Base-by-base conservation (phyloP, 1,140 invertebrate genomes). In the Sycophila sp. region DNA sequence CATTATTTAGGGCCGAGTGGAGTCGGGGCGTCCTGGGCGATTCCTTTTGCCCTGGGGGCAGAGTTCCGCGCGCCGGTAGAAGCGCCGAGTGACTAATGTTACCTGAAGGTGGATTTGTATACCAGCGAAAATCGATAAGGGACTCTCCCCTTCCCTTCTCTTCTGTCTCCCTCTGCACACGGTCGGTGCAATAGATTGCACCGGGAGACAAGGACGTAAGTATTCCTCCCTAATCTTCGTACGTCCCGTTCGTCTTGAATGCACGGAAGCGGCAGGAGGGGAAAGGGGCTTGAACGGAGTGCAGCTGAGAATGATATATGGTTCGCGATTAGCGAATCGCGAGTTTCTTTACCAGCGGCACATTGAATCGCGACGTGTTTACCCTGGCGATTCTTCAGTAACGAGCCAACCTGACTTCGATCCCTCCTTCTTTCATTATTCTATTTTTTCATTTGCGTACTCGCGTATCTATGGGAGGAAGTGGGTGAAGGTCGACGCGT, bases 91-190 rank as follows among this genome's bases (percentile, higher is more conserved):
- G 80, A 81, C 77, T 80, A 80, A 81, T 80, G 76, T 76, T 79
- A 75, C 75, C 74, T 72, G 67, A 74, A 78, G 72, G 70, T 76
- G 75, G 75, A 82, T 83, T 83, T 83, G 80, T 80, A 81, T 82
- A 81, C 75, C 70, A 67, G 63, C 26, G 74, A 75, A 78, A 82
- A 82, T 82, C 80, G 81, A 83, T 82, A 80, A 74, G 66, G 74
- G 70, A n/a, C n/a, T n/a, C n/a, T n/a, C n/a, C n/a, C n/a, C n/a
- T n/a, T n/a, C n/a, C n/a, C n/a, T n/a, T n/a, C n/a, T n/a, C n/a
- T n/a, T n/a, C n/a, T n/a, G n/a, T n/a, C n/a, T n/a, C n/a, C 70
- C 45, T 38, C 64, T 22, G 42, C 19, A 22, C 42, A 22, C 19
- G 7, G 34, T 22, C 22, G 13, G 36, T 42, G 11, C 72, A 58